These are phyloP conservation scores for Proctacanthus coquilletti DNA, from an alignment of 1,140 invertebrate genomes.

Conservation along the genomic window DNA sequence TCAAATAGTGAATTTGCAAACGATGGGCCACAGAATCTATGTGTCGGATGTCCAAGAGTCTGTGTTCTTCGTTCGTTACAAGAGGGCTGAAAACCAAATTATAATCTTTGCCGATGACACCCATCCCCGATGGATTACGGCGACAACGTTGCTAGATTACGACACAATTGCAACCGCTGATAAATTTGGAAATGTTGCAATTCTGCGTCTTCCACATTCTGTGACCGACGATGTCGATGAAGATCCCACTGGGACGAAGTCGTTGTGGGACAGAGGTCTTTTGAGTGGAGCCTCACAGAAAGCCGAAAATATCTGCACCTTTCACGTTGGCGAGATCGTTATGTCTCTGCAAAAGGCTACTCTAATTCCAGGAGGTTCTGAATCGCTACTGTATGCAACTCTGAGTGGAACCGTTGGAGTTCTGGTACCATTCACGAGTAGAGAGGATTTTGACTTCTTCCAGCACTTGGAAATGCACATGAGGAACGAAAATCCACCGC, in stretches of 20 bases:
- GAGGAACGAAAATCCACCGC: slow-evolving; percentile 87
- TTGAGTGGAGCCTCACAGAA: slow-evolving; percentile 97
- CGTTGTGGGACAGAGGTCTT: slow-evolving; percentile 93
- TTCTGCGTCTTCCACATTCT: slow-evolving; percentile 77
- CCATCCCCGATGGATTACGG: slow-evolving; percentile 89
- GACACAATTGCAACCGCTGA: slow-evolving; percentile 92
- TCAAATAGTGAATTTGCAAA: slow-evolving; percentile 82
- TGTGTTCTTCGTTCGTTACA: slow-evolving; percentile 91
- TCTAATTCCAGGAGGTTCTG: slow-evolving; percentile 90
- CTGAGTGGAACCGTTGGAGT: slow-evolving; percentile 91
- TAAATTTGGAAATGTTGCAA: slow-evolving; percentile 95
- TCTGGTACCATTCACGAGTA: slow-evolving; percentile 91
- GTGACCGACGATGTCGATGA: slow-evolving; percentile 96
- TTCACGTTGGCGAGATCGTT: slow-evolving; percentile 92
- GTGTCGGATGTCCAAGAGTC: slow-evolving; percentile 96
- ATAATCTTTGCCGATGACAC: slow-evolving; percentile 98
- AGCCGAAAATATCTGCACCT: slow-evolving; percentile 78
- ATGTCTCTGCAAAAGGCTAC: slow-evolving; percentile 87
- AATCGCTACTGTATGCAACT: slow-evolving; percentile 91
- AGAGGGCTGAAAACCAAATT: slow-evolving; percentile 89
- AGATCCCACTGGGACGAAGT: slow-evolving; percentile 96
- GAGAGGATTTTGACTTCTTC: slow-evolving; percentile 98
- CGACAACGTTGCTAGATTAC: slow-evolving; percentile 86
- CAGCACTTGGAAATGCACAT: slow-evolving; percentile 99
- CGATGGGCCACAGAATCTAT: slow-evolving; percentile 84